Evolutionary conservation across 2,888 invertebrate species (phyloP), one percentile per base, ranked within the genome.

Genomic region (Tillus elongatus): DNA sequence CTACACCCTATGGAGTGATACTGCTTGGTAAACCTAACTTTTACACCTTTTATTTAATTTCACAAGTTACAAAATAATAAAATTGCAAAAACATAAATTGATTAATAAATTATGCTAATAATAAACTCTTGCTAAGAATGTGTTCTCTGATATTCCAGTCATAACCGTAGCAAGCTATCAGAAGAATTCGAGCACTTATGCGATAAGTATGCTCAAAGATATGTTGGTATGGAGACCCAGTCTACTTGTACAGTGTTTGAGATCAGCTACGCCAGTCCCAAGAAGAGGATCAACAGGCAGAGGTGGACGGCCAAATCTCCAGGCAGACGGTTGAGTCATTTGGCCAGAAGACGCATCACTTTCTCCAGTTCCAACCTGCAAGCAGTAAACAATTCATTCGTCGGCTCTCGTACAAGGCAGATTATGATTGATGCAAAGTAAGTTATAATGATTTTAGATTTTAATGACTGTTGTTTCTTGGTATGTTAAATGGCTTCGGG

Each of bases 151-250:
- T 19, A 19, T 57, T 71, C 37, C 59, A 85, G 84, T 59, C 81
- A 79, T 56, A 87, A 87, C 57, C 61, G 79, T 40, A 79, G 76
- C 45, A 75, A 68, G 53, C 65, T 74, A 9, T 74, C 82, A 0
- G 86, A 87, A 58, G 77, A 78, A 52, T 72, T 80, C 46, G 86
- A 85, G 56, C 64, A 70, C 41, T 64, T 84, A 9, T 73, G 77
- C 19, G 59, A 75, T 39, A 76, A 77, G 39, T 77, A 81, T 46
- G 73, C 74, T 31, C 77, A 82, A 46, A 72, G 85, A 41, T 85
- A 75, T 54, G 73, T 87, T 34, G 82, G 84, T 2, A 74, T 73
- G 0, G 86, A 87, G 61, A 86, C 86, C 0, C 78, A 81, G 41
- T 79, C 82, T 47, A 76, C 61, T 9, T 73, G 73, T 47, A 78